Base-by-base conservation (phyloP, 2,888 invertebrate species). In the Yponomeuta cagnagella region DNA sequence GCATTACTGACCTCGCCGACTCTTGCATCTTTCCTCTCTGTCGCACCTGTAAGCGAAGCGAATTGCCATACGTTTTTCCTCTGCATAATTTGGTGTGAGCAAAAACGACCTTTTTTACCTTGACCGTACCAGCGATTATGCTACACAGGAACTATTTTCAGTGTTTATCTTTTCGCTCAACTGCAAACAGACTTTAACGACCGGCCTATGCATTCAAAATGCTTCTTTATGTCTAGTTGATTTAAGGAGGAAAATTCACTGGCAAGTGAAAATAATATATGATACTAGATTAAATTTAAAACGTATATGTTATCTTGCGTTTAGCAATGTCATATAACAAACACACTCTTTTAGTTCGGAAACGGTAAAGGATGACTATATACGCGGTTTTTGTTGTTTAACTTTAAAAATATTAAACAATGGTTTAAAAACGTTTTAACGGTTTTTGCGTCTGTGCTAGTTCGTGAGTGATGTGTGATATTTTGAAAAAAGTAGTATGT, bases 311-410 rank as follows among this genome's bases (percentile, higher is more conserved):
- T 90, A 90, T 90, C 90, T 86, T 84, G 82, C 80, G 82, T 88
- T 86, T 87, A 88, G 87, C 87, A 87, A 86, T 90, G 90, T 89
- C 86, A 87, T 89, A 90, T 82, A 84, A 84, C 86, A 86, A 86
- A 86, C 82, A 85, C 76, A 77, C 76, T 83, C 82, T 82, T 78
- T 72, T 80, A 79, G 79, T 79, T 73, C 70, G 75, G 74, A 77
- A 77, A 78, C 74, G 77, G 70, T 72, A 72, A 63, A 73, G 72
- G 65, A 68, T n/a, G 71, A 64, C 68, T 70, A 48, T 73, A 70
- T 71, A 74, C 73, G 74, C 58, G 70, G 43, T 48, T 70, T 68
- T 52, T 68, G 52, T 69, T 73, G 58, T 70, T 69, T 68, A n/a
- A 12, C 4, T 43, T 33, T 43, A n/a, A 67, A 67, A 67, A 67